These are phyloP conservation scores for Salvelinus alpinus DNA, from an alignment of 2,113 vertebrate species.

Conservation along the genomic window DNA sequence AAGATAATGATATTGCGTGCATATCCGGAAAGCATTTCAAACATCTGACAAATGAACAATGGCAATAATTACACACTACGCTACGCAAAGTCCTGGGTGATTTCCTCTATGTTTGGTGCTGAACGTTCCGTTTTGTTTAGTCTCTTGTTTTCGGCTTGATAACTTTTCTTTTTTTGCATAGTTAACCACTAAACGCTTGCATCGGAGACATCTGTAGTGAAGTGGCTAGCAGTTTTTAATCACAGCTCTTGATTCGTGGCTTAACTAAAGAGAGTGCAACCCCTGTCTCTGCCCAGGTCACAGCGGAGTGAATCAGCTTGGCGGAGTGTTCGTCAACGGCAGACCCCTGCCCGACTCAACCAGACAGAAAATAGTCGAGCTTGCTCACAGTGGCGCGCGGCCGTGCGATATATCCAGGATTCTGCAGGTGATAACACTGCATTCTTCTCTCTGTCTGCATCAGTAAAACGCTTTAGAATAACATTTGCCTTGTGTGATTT, in stretches of 20 bases:
- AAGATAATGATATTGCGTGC: constrained; percentile 33
- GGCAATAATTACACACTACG: constrained; percentile 17
- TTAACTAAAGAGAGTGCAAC: constrained; percentile 20
- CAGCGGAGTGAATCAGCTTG: constrained; percentile 97
- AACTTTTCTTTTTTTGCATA: constrained; percentile 13
- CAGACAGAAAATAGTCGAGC: constrained; percentile 97
- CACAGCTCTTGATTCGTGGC: background rate
- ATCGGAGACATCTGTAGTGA: background rate
- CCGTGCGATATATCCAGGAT: constrained; percentile 98
- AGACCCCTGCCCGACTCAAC: constrained; percentile 96
- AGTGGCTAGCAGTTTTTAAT: background rate
- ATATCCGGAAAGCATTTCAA: constrained; percentile 36
- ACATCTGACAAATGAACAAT: constrained; percentile 23
- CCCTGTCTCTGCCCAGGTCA: constrained; percentile 81
- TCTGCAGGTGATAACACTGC: constrained; percentile 88
- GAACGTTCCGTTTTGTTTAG: constrained; percentile 25
- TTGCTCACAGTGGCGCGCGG: constrained; percentile 95
- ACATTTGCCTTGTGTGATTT: background rate
- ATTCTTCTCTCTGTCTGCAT: constrained; percentile 5
- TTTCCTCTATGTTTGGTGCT: background rate
- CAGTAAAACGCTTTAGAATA: background rate
- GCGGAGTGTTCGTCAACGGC: constrained; percentile 98
- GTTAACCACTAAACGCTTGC: constrained; percentile 3
- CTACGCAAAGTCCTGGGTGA: constrained; percentile 18
- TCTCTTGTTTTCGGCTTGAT: constrained; percentile 16